Evolutionary conservation across 2,888 invertebrate genomes (phyloP).

Genomic region (Volucella inflata): DNA sequence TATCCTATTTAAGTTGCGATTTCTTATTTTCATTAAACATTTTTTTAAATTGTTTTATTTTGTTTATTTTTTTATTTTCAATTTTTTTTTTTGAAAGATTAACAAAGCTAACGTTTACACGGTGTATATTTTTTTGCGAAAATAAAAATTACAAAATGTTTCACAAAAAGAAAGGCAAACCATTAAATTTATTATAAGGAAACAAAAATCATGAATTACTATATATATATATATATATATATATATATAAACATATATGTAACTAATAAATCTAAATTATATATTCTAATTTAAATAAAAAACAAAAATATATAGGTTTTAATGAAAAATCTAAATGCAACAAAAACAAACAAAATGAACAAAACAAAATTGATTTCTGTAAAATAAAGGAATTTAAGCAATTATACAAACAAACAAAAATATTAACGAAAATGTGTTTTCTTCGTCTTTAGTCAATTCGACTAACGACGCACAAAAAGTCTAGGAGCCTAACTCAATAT

Average conservation of each 20-base stretch:
- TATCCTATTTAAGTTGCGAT: slow-evolving; percentile 42
- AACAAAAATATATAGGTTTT: slow-evolving; percentile 36
- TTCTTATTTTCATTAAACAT: slow-evolving; percentile 29
- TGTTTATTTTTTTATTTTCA: slow-evolving; percentile 29
- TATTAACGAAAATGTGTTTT: slow-evolving; percentile 20
- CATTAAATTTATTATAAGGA: slow-evolving; percentile 45
- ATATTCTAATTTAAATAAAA: slow-evolving; percentile 72
- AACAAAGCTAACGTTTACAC: slow-evolving; percentile 26
- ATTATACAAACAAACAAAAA: slow-evolving; percentile 66
- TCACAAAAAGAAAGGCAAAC: slow-evolving; percentile 29
- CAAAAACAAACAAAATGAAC: slow-evolving; percentile 54
- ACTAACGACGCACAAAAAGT: too few species aligned
- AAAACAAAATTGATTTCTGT: slow-evolving; percentile 70
- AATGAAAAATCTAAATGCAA: slow-evolving; percentile 50
- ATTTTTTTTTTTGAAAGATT: slow-evolving; percentile 20
- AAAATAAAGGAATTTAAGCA: slow-evolving; percentile 74
- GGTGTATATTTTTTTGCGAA: slow-evolving; percentile 49
- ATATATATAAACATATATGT: slow-evolving; percentile 31
- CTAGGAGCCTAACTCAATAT: too few species aligned
- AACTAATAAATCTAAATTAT: slow-evolving; percentile 73
- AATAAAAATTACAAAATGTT: slow-evolving; percentile 32
- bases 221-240: slow-evolving; percentile 50
- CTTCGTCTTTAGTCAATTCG: background rate
- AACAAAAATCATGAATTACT: slow-evolving; percentile 62
- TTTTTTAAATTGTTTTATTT: slow-evolving; percentile 18